Evolutionary conservation across 2,888 invertebrate species (phyloP).

Genomic region (Dichetophora obliterata): DNA sequence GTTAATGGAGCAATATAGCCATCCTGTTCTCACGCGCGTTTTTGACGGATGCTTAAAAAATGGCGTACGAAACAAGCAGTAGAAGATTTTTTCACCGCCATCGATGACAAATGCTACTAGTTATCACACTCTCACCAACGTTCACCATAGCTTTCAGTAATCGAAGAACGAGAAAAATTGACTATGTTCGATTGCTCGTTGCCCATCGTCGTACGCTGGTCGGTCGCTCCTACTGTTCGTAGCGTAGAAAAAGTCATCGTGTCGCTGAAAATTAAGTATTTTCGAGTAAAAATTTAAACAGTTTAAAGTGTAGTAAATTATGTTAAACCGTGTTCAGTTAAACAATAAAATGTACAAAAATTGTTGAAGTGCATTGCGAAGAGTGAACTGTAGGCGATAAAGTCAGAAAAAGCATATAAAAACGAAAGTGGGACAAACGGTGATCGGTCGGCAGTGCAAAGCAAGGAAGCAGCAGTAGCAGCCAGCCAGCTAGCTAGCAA

Average conservation of each 20-base stretch:
- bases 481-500: constrained; percentile 29
- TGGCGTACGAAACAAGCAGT: constrained; percentile 75
- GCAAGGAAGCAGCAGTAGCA: constrained; percentile 24
- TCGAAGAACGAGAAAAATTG: background rate
- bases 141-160: background rate
- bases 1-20: background rate
- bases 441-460: constrained; percentile 21
- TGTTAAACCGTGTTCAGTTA: constrained; percentile 14
- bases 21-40: constrained; percentile 40
- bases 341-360: constrained; percentile 15
- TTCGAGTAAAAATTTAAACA: constrained; percentile 31
- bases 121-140: constrained; percentile 24
- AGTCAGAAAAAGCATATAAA: constrained; percentile 23
- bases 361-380: constrained; percentile 16
- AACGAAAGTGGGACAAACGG: constrained; percentile 44
- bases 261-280: constrained; percentile 36
- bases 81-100: constrained; percentile 45
- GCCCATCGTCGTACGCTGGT: background rate
- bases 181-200: constrained; percentile 13
- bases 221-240: constrained; percentile 21
- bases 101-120: constrained; percentile 38
- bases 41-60: constrained; percentile 67
- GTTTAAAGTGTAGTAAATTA: constrained; percentile 25
- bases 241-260: constrained; percentile 32
- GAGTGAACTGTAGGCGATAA: background rate